A percentile compares a stretch with the other conserved stretches of the same genome.
Conservation (phyloP, 2,797 vertebrate genomes). For the Zenarchopterus dispar region DNA sequence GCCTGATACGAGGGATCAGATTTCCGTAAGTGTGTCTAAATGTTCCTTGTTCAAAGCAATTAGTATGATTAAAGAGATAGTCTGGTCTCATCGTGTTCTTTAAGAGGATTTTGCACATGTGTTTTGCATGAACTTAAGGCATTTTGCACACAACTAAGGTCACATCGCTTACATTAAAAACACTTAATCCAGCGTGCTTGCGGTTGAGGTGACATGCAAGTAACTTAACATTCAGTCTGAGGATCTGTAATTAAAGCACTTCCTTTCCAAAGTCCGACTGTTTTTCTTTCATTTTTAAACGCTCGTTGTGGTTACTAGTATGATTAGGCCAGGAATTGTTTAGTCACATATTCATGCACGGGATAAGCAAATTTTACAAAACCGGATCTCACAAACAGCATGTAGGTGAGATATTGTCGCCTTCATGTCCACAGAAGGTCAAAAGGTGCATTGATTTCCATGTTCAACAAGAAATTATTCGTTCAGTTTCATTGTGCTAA, state of each 20-base stretch:
- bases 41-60: slow-evolving; percentile 81
- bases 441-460: slow-evolving; percentile 97
- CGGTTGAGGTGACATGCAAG: background rate
- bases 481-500: slow-evolving; percentile 92
- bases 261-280: background rate
- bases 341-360: background rate
- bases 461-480: slow-evolving; percentile 98
- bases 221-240: background rate
- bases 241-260: slow-evolving; percentile 1
- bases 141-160: slow-evolving; percentile 14
- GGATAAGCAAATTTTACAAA: slow-evolving; percentile 17
- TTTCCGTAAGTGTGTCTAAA: slow-evolving; percentile 80
- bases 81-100: slow-evolving; percentile 52
- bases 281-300: background rate
- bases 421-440: slow-evolving; percentile 81
- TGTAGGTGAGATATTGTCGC: slow-evolving; percentile 30
- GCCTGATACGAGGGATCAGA: slow-evolving; percentile 74
- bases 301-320: background rate
- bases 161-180: slow-evolving; percentile 12
- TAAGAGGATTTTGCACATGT: slow-evolving; percentile 46
- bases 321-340: background rate
- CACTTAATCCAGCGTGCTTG: background rate
- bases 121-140: slow-evolving; percentile 48
- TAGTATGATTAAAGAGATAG: slow-evolving; percentile 78
- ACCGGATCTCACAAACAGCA: slow-evolving; percentile 8